Evolutionary conservation across 2,888 invertebrate genomes (phyloP), one percentile per base, ranked within the genome.

Genomic region (Platycheirus albimanus): DNA sequence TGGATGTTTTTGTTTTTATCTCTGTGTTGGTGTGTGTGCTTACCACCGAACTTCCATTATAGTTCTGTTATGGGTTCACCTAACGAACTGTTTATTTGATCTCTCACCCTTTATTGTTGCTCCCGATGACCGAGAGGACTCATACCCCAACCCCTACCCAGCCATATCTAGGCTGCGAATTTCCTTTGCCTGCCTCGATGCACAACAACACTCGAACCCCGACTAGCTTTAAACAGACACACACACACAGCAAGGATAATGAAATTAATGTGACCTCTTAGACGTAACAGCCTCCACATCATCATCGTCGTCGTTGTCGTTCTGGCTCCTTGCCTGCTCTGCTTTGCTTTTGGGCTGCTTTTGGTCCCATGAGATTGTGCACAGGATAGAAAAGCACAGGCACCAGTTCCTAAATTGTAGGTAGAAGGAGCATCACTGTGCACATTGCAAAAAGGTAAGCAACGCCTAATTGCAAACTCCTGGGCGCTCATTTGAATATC

Each of bases 81-180:
- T 64, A 80, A 80, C 64, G 69, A 80, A 80, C 79, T 80, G 79
- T 80, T 80, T 75, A 80, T 80, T 80, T 80, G 74, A 75, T 70
- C 75, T 66, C 58, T 70, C 70, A 75, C 64, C 80, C 70, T 51
- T 75, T 69, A 64, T 64, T 64, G 64, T 45, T 58, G 58, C 69
- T 41, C 28, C 58, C 28, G 38, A 38, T 70, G 80, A 75, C 80
- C 75, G 20, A 43, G n/a, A 33, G 19, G 19, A 36, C 17, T 54
- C n/a, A n/a, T n/a, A n/a, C n/a, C n/a, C n/a, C n/a, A 13, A n/a
- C 33, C 33, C 19, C 19, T 19, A 36, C 8, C 36, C 13, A 41
- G 38, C n/a, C 20, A n/a, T 3, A 70, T 51, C 51, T 28, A 15
- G 19, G 49, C 20, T 19, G n/a, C n/a, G 17, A 78, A 61, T 7